These are phyloP conservation scores for Synergus laeviventris DNA, from an alignment of 2,888 invertebrate genomes.

Conservation along the genomic window DNA sequence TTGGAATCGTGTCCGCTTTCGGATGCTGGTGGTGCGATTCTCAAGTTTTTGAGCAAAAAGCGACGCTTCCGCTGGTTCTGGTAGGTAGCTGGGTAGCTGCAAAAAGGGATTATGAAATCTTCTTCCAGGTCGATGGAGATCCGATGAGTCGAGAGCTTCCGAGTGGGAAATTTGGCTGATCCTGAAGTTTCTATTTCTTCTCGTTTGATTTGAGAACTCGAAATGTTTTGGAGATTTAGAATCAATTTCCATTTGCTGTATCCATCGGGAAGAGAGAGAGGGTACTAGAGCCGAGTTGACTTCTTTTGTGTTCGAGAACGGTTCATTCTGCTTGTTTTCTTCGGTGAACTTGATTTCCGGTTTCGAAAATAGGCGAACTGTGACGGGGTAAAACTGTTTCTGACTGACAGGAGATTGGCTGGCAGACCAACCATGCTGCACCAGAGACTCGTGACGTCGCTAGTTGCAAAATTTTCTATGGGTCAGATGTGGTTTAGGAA, in stretches of 20 bases:
- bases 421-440: conserved; percentile 53
- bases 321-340: conserved; percentile 20
- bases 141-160: conserved; percentile 17
- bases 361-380: conserved; percentile 8
- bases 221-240: conserved; percentile 13
- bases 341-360: conserved; percentile 29
- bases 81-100: conserved; percentile 9
- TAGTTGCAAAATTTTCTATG: conserved; percentile 35
- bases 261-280: background rate
- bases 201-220: conserved; percentile 7
- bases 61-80: background rate
- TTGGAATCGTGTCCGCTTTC: conserved; percentile 37
- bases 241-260: conserved; percentile 3
- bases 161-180: conserved; percentile 16
- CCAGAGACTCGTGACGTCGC: conserved; percentile 52
- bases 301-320: background rate
- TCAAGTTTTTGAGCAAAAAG: conserved; percentile 1
- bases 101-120: conserved; percentile 1
- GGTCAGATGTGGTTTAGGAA: conserved; percentile 14
- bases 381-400: conserved; percentile 30
- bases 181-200: conserved; percentile 25
- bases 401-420: conserved; percentile 50
- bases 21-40: conserved; percentile 16
- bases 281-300: background rate
- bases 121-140: conserved; percentile 16